Evolutionary conservation across 2,113 vertebrate species (phyloP).

Genomic region (Rhagologus leucostigma): DNA sequence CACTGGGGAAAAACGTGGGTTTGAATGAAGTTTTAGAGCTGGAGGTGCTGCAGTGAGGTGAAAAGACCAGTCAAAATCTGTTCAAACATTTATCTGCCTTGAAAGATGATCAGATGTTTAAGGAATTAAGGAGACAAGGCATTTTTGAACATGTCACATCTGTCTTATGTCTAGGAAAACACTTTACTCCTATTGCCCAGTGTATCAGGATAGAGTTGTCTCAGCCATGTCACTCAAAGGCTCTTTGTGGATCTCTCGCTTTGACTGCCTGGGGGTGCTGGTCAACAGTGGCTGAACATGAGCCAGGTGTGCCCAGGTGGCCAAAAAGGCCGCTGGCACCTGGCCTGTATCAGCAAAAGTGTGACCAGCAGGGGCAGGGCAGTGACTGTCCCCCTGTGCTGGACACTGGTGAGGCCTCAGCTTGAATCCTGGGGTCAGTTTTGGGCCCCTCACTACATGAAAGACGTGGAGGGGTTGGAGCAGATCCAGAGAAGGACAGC

Average conservation of each 20-base stretch:
- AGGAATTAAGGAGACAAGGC: background rate
- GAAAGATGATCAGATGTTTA: background rate
- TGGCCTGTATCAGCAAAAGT: background rate
- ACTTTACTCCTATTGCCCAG: accelerated
- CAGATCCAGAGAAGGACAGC: background rate
- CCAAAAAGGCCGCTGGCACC: background rate
- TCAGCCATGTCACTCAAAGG: background rate
- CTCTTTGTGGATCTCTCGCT: background rate
- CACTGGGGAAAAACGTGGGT: background rate
- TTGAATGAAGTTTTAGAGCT: background rate
- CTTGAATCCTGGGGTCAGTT: background rate
- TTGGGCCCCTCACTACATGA: background rate
- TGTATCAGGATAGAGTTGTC: background rate
- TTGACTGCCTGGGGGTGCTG: background rate
- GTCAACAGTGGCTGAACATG: background rate
- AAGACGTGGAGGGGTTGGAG: background rate
- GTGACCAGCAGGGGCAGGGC: background rate
- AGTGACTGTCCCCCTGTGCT: background rate
- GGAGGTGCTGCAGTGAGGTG: background rate
- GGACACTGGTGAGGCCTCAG: background rate
- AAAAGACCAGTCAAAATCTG: background rate
- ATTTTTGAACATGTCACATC: background rate
- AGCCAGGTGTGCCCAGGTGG: background rate
- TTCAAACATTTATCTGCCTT: background rate
- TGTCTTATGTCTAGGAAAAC: background rate